Percentiles rank a stretch among this genome's conserved stretches.
These are phyloP conservation scores for Brassicogethes aeneus DNA, from an alignment of 2,888 invertebrate species.

Conservation along the genomic window DNA sequence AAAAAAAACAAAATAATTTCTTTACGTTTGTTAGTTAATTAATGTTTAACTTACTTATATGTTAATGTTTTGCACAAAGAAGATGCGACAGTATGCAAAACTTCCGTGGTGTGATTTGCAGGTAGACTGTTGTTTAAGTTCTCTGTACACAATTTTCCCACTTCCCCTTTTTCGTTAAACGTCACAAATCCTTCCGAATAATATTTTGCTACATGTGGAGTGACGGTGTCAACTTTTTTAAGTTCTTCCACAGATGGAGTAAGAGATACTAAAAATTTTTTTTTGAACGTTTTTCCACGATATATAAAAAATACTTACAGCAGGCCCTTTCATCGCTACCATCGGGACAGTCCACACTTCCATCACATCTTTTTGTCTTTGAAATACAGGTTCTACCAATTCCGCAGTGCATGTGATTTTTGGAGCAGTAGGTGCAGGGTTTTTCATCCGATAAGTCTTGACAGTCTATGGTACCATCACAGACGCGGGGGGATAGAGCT, in stretches of 20 bases:
- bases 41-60: conserved; percentile 61
- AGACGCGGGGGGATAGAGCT: conserved; percentile 68
- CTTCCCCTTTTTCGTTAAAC: conserved; percentile 73
- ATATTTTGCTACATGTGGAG: conserved; percentile 62
- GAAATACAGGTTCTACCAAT: conserved; percentile 68
- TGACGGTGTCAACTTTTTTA: conserved; percentile 53
- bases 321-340: conserved; percentile 82
- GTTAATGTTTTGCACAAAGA: conserved; percentile 71
- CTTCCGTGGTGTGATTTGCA: conserved; percentile 31
- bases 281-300: not conserved
- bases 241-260: conserved; percentile 59
- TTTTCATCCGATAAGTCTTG: conserved; percentile 75
- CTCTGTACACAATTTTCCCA: conserved; percentile 74
- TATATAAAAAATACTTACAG: conserved; percentile 49
- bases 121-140: conserved; percentile 58
- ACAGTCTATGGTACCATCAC: conserved; percentile 83
- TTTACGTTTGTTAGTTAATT: not conserved
- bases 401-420: conserved; percentile 69
- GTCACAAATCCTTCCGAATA: conserved; percentile 72
- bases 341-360: conserved; percentile 74
- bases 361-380: conserved; percentile 65
- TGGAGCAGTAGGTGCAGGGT: conserved; percentile 68
- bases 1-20: conserved; percentile 20
- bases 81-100: conserved; percentile 60
- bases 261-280: conserved; percentile 55